These are phyloP conservation scores for Contarinia nasturtii DNA, from an alignment of 1,140 invertebrate genomes.

Conservation along the genomic window DNA sequence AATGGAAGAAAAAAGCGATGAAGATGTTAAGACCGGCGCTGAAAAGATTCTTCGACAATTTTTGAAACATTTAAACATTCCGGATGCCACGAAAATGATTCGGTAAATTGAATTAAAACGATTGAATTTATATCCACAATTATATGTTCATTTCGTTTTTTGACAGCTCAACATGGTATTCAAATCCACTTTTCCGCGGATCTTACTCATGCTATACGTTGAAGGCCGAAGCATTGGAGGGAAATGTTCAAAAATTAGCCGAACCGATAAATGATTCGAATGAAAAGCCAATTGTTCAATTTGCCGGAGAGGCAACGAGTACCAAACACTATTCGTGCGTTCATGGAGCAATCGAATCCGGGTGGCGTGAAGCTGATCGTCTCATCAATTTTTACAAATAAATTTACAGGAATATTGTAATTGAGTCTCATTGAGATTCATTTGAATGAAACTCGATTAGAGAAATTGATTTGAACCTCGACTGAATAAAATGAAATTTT, in stretches of 20 bases:
- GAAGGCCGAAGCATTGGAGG: conserved; percentile 29
- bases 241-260: conserved; percentile 28
- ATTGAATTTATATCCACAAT: neutral
- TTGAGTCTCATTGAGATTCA: too few relatives aligned
- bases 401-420: too few relatives aligned
- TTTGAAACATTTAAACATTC: conserved; percentile 13
- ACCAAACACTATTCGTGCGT: conserved; percentile 49
- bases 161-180: conserved; percentile 44
- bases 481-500: too few relatives aligned
- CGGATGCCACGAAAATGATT: conserved; percentile 14
- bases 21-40: conserved; percentile 18
- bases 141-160: conserved; percentile 8
- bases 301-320: conserved; percentile 54
- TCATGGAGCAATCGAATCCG: conserved; percentile 61
- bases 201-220: conserved; percentile 48
- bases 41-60: conserved; percentile 23
- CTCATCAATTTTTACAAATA: conserved; percentile 6
- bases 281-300: conserved; percentile 35
- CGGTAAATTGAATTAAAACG: neutral
- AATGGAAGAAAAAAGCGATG: conserved; percentile 32
- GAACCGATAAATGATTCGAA: conserved; percentile 28
- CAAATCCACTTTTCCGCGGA: conserved; percentile 43
- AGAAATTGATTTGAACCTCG: too few relatives aligned
- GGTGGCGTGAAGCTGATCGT: conserved; percentile 52
- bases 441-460: too few relatives aligned